Percentiles rank a stretch among this genome's conserved stretches.
phyloP scores from a whole-genome alignment of 2,888 invertebrate genomes.

The Resseliella maxima region DNA sequence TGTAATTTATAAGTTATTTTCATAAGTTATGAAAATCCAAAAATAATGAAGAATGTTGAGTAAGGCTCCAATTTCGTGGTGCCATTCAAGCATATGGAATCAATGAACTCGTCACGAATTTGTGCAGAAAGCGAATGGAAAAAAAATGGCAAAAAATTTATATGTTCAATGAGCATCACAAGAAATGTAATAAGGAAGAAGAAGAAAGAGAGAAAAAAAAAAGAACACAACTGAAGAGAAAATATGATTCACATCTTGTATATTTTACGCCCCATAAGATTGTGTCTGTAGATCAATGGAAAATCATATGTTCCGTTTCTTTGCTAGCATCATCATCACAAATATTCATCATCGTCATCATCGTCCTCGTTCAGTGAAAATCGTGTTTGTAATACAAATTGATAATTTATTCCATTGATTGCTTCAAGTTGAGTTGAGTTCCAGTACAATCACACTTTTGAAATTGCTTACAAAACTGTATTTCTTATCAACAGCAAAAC shows the following conservation, averaged over 20 bases:
- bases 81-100: neutral
- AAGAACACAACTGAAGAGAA: too few species aligned
- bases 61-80: neutral
- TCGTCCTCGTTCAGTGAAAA: neutral
- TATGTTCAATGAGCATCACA: neutral
- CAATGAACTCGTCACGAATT: neutral
- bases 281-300: neutral
- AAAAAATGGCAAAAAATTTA: neutral
- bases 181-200: neutral
- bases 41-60: neutral
- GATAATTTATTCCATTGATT: slow-evolving; percentile 18
- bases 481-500: neutral
- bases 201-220: neutral
- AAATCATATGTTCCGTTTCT: neutral
- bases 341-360: too few species aligned
- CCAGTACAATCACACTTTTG: neutral
- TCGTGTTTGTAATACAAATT: slow-evolving; percentile 15
- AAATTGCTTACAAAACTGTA: neutral
- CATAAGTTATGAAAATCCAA: too few species aligned
- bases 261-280: neutral
- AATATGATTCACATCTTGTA: neutral
- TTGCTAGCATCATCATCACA: neutral
- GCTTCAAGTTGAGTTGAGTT: neutral
- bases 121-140: neutral
- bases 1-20: too few species aligned